Evolutionary conservation across 2,888 invertebrate genomes (phyloP), one percentile per base, ranked within the genome.

Genomic region (Eristalis tenax): DNA sequence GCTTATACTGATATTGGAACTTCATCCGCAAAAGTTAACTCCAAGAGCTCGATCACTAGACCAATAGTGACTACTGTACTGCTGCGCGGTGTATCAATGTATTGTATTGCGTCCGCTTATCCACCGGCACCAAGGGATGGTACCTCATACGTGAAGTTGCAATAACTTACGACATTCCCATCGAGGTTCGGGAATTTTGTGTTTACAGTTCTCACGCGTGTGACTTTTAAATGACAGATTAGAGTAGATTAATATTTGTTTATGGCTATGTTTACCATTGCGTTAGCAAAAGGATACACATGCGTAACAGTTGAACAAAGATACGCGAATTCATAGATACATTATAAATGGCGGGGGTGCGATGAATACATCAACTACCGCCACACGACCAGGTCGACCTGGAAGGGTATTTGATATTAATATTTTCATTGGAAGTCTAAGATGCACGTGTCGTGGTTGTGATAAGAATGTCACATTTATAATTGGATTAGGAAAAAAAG

Each of bases 141-240:
- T 32, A 56, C 15, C 18, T 35, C n/a, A 61, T 80, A 56, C 68
- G 61, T 65, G 43, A 56, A 83, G 66, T 83, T 82, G 64, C 76
- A 81, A 59, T 32, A 70, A 56, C 65, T 79, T 79, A 74, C 64
- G 65, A 74, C 56, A 75, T 75, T 84, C 69, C n/a, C 66, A 35
- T 61, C 40, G 40, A 26, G 71, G n/a, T 71, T 77, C 23, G 61
- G 71, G 40, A 63, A 32, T 79, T 75, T 43, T 75, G 69, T 92
- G 92, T 92, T 92, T 92, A 91, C 92, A 91, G 90, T 92, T 92
- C 92, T 92, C 92, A 92, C 92, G 92, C 92, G 91, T 91, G 92
- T 92, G 92, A 92, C 92, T 92, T 92, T 92, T 92, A 92, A 92
- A 92, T 92, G 92, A 92, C 92, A 92, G 92, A 92, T 92, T 92